phyloP scores from a whole-genome alignment of 2,888 invertebrate genomes.

The Unio delphinus region DNA sequence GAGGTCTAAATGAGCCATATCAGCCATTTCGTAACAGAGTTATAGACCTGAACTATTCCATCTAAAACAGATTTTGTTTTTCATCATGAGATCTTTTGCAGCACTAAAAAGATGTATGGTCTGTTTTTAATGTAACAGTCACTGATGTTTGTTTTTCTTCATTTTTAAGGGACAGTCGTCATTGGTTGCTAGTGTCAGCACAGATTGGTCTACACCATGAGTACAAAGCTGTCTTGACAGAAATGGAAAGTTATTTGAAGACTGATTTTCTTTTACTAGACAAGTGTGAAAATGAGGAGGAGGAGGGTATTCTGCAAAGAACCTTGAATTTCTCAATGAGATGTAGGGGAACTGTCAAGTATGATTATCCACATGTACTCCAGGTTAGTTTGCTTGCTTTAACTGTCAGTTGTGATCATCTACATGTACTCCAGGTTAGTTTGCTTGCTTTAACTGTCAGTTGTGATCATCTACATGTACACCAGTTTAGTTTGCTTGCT shows the following conservation, averaged over 20 bases:
- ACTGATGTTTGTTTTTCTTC: neutral
- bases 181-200: conserved; percentile 80
- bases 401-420: too few relatives aligned
- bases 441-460: too few relatives aligned
- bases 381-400: conserved; percentile 66
- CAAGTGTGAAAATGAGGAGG: conserved; percentile 48
- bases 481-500: too few relatives aligned
- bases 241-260: conserved; percentile 73
- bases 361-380: conserved; percentile 81
- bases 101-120: too few relatives aligned
- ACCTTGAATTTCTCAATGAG: conserved; percentile 70
- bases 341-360: conserved; percentile 78
- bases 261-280: conserved; percentile 75
- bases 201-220: conserved; percentile 83
- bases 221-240: conserved; percentile 76
- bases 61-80: too few relatives aligned
- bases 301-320: conserved; percentile 1
- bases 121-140: neutral
- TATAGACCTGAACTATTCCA: too few relatives aligned
- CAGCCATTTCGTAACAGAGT: too few relatives aligned
- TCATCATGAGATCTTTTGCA: too few relatives aligned
- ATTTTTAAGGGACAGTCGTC: conserved; percentile 50
- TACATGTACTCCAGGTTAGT: too few relatives aligned
- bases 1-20: too few relatives aligned
- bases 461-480: too few relatives aligned